These are phyloP conservation scores for Hylaeus anthracinus DNA, from an alignment of 1,140 invertebrate genomes.

Conservation along the genomic window DNA sequence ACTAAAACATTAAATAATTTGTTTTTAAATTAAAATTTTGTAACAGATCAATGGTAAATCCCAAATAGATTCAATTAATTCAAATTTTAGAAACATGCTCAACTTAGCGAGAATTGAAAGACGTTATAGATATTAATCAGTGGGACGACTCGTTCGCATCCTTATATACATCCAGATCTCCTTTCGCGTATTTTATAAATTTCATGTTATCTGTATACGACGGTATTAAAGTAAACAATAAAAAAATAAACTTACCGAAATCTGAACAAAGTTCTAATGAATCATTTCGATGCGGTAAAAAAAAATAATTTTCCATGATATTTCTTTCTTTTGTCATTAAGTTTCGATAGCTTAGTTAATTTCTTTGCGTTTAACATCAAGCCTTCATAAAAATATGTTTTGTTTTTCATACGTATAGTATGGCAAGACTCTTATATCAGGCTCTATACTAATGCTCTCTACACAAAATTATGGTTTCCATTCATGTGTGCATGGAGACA, in stretches of 20 bases:
- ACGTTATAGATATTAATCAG: constrained; percentile 42
- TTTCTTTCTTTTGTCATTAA: constrained; percentile 32
- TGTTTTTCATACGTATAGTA: constrained; percentile 64
- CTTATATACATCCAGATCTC: constrained; percentile 25
- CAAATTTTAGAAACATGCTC: constrained; percentile 16
- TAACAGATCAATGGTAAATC: not conserved
- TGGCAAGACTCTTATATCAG: constrained; percentile 69
- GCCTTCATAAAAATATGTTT: constrained; percentile 77
- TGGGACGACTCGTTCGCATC: constrained; percentile 49
- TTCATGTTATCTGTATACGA: not conserved
- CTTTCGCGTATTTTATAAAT: constrained; percentile 37
- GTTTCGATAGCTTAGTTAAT: constrained; percentile 31
- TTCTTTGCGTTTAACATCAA: constrained; percentile 56
- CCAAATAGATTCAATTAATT: not conserved
- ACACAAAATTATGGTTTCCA: constrained; percentile 65
- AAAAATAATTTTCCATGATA: constrained; percentile 23
- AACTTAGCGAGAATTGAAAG: constrained; percentile 26
- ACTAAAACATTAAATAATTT: constrained; percentile 15
- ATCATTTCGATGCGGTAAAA: constrained; percentile 10
- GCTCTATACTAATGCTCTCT: constrained; percentile 59
- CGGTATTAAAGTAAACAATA: constrained; percentile 18
- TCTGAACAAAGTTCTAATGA: constrained; percentile 10
- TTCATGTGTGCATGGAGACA: constrained; percentile 53
- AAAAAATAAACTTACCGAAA: constrained; percentile 40
- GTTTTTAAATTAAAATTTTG: not conserved